Conservation (phyloP, 2,797 vertebrate species). For the Gadopsis marmoratus region DNA sequence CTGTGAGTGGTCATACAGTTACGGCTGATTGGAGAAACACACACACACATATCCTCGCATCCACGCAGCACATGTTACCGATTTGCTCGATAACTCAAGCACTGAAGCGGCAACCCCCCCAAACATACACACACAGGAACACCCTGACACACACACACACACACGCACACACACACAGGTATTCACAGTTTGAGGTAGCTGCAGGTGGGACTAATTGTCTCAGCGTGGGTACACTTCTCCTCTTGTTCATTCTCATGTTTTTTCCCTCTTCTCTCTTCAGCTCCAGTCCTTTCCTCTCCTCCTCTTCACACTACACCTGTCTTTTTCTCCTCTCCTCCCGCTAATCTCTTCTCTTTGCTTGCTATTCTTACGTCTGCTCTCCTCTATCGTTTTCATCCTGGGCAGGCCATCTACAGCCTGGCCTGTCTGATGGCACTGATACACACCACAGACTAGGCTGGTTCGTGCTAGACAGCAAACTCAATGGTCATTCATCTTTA, state of each 20-base stretch:
- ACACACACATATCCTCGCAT: too few species aligned
- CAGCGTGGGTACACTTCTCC: conserved; percentile 43
- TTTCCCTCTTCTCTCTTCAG: conserved; percentile 27
- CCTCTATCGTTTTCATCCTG: not conserved
- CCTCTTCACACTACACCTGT: conserved; percentile 33
- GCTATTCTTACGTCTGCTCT: not conserved
- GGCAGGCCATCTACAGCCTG: conserved; percentile 1
- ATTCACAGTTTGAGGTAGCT: conserved; percentile 55
- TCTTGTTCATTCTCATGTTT: conserved; percentile 40
- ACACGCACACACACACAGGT: conserved; percentile 10
- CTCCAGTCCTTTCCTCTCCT: conserved; percentile 17
- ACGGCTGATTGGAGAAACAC: too few species aligned
- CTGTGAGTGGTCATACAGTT: too few species aligned
- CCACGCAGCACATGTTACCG: too few species aligned
- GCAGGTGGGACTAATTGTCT: conserved; percentile 66
- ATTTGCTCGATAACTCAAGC: conserved; percentile 1
- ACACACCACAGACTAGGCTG: not conserved
- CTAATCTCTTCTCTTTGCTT: not conserved
- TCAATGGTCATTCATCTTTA: conserved; percentile 39
- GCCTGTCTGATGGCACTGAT: conserved; percentile 11
- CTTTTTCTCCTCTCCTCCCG: not conserved
- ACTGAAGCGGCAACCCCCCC: conserved; percentile 1
- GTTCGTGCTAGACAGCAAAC: conserved; percentile 8
- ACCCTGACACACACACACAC: conserved; percentile 1
- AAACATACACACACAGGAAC: conserved; percentile 7